Evolutionary conservation across 1,140 invertebrate genomes (phyloP), one percentile per base, ranked within the genome.

Genomic region (Drosophila tropicalis): DNA sequence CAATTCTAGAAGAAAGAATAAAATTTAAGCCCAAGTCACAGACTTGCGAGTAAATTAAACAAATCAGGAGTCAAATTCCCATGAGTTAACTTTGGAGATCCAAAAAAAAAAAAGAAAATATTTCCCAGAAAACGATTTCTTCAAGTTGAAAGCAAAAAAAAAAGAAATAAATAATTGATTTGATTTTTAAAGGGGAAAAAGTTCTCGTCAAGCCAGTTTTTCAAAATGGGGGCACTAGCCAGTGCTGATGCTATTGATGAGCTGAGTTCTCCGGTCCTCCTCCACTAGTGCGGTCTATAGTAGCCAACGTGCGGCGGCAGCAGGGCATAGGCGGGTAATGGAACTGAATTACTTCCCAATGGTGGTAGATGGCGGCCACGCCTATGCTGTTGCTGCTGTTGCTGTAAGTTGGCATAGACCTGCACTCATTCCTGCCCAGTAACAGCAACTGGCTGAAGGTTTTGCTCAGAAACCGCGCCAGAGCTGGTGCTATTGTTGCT

Each of bases 401-500:
- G 74, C 22, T 66, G 72, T 44, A 65, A 32, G 76, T 87, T 79
- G 67, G 83, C 84, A 60, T 77, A 86, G 15, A 58, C 62, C 41
- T 74, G 62, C 83, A 89, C 84, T 89, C 84, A 89, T 84, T 89
- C 84, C 66, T 90, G 81, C 84, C 80, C 84, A 78, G 81, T 54
- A 36, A 72, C 76, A n/a, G 80, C 29, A 6, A 87, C 80, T 1
- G 79, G 68, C 70, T 83, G 84, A 41, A 83, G 84, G 57, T 69
- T 86, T 58, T 79, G 79, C 10, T 87, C 83, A 41, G 56, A 25
- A n/a, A 63, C 12, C 9, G n/a, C 15, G n/a, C 34, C 19, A 60
- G 66, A 1, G 67, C 41, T 41, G 12, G 36, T 12, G 36, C 12
- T 39, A 39, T 2, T 12, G 54, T 19, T 22, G 58, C 29, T 22